phyloP scores from a whole-genome alignment of 2,888 invertebrate species.

The Folsomia candida region DNA sequence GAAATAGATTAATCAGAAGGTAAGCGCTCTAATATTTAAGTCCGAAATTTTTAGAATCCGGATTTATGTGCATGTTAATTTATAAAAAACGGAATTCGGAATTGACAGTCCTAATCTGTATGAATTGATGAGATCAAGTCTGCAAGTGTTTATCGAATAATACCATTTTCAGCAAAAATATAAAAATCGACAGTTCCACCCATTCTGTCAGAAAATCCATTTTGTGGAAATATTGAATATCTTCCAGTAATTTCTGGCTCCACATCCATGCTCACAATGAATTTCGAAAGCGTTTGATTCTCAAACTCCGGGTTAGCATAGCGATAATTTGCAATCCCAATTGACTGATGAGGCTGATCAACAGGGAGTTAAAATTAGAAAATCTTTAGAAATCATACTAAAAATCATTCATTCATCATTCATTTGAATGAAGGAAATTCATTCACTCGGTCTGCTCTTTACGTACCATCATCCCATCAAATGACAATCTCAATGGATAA shows the following conservation, averaged over 20 bases:
- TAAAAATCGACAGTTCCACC: not conserved
- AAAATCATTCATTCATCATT: not conserved
- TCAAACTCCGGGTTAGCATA: not conserved
- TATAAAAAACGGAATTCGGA: too few species aligned
- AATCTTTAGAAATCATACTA: too few species aligned
- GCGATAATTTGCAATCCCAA: not conserved
- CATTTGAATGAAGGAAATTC: not conserved
- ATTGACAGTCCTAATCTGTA: too few species aligned
- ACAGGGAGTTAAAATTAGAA: too few species aligned
- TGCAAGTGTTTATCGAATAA: too few species aligned
- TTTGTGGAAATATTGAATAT: not conserved
- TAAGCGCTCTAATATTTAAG: too few species aligned
- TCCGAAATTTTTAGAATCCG: too few species aligned
- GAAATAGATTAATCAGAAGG: too few species aligned
- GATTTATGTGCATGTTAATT: too few species aligned
- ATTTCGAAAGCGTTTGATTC: not conserved
- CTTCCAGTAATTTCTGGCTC: not conserved
- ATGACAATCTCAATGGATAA: not conserved
- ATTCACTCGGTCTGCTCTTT: not conserved
- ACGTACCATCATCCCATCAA: not conserved
- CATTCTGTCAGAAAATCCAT: not conserved
- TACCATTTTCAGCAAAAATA: not conserved
- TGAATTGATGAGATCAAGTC: too few species aligned
- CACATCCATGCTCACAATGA: not conserved
- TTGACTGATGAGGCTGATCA: not conserved